Conservation (phyloP, 2,888 invertebrate genomes). For the Tenthredo notha region DNA sequence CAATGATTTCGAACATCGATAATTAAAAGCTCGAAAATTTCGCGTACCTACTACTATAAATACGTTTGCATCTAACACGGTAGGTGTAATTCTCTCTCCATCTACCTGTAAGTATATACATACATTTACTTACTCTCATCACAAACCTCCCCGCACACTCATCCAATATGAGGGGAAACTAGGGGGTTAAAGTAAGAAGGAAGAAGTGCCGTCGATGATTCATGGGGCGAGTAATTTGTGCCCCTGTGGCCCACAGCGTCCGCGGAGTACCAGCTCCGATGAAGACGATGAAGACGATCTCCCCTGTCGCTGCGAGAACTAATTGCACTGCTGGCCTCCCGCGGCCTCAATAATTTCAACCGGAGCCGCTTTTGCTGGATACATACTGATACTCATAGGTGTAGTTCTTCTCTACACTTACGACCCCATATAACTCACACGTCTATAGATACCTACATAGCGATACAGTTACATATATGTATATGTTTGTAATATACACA, state of each 20-base stretch:
- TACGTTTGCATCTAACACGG: no score
- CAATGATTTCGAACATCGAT: not conserved
- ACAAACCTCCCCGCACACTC: not conserved
- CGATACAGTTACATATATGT: not conserved
- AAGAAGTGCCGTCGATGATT: conserved; percentile 61
- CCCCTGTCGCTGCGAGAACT: conserved; percentile 58
- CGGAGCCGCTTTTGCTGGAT: not conserved
- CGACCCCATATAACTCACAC: not conserved
- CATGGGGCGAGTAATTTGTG: conserved; percentile 64
- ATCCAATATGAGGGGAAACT: not conserved
- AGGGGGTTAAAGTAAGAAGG: not conserved
- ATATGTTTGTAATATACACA: not conserved
- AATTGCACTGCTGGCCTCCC: conserved; percentile 59
- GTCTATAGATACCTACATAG: not conserved
- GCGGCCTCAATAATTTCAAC: conserved; percentile 61
- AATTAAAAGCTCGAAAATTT: not conserved
- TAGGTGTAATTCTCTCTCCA: not conserved
- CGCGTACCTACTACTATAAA: not conserved
- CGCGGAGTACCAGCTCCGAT: conserved; percentile 54
- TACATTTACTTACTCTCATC: not conserved
- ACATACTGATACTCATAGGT: not conserved
- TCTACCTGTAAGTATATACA: not conserved
- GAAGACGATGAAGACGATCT: conserved; percentile 60
- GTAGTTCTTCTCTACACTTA: not conserved
- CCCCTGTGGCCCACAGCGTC: conserved; percentile 45